Percentiles rank a stretch among this genome's conserved stretches.
Conservation (phyloP, 2,888 invertebrate species). For the Andricus quercusramuli region DNA sequence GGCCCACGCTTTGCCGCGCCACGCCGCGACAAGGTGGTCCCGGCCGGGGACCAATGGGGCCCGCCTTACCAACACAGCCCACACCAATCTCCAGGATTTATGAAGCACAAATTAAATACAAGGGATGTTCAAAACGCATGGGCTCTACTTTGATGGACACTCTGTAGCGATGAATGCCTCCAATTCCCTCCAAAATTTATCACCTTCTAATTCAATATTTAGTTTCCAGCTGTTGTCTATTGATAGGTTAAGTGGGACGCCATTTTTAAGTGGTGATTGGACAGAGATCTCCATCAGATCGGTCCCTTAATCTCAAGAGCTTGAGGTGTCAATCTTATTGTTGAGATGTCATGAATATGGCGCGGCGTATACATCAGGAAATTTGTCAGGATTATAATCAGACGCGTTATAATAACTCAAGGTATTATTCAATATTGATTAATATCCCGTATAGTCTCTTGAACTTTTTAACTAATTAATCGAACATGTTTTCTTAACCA, state of each 20-base stretch:
- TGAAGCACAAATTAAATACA: conserved; percentile 70
- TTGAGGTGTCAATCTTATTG: too few species aligned
- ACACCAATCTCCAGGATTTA: conserved; percentile 69
- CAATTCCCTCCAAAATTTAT: not conserved
- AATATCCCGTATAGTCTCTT: too few species aligned
- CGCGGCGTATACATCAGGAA: too few species aligned
- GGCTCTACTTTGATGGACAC: not conserved
- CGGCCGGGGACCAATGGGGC: conserved; percentile 57
- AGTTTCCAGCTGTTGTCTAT: not conserved
- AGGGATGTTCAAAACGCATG: not conserved
- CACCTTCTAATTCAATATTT: not conserved
- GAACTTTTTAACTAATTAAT: too few species aligned
- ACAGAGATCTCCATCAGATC: not conserved
- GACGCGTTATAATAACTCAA: too few species aligned
- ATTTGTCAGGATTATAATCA: too few species aligned
- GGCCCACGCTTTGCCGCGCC: conserved; percentile 69
- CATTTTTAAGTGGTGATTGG: not conserved
- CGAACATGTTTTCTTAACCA: too few species aligned
- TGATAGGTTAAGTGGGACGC: not conserved
- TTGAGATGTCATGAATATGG: too few species aligned
- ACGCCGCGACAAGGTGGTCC: conserved; percentile 67
- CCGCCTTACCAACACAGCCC: conserved; percentile 62
- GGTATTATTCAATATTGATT: too few species aligned
- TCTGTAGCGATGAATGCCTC: not conserved
- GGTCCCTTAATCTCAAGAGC: too few species aligned